phyloP scores from a whole-genome alignment of 2,888 invertebrate genomes.

The Ashinkailepas kermadecensis region DNA sequence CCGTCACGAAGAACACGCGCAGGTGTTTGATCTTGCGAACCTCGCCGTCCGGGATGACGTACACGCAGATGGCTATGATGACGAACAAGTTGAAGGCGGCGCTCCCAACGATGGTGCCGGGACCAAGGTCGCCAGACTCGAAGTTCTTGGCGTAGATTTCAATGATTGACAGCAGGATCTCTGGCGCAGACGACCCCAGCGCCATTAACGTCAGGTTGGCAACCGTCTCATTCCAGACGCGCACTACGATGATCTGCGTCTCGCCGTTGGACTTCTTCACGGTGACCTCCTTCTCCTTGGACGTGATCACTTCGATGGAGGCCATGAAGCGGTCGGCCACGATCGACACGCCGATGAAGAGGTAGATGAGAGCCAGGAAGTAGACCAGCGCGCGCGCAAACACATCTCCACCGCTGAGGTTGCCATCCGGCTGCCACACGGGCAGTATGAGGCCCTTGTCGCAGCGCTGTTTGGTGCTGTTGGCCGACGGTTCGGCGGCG shows the following conservation, averaged over 20 bases:
- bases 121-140: slow-evolving; percentile 92
- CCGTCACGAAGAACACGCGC: slow-evolving; percentile 94
- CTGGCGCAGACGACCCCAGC: slow-evolving; percentile 95
- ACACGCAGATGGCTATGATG: slow-evolving; percentile 90
- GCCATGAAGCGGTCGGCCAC: slow-evolving; percentile 99
- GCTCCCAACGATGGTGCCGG: slow-evolving; percentile 96
- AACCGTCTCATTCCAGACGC: slow-evolving; percentile 99
- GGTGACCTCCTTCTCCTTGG: slow-evolving; percentile 89
- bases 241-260: slow-evolving; percentile 76
- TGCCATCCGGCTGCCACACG: slow-evolving; percentile 75
- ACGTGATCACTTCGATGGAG: slow-evolving; percentile 97
- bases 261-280: slow-evolving; percentile 76
- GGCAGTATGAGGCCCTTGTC: slow-evolving; percentile 78
- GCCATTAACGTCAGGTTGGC: slow-evolving; percentile 99
- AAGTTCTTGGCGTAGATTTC: slow-evolving; percentile 95
- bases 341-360: slow-evolving; percentile 98
- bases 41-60: slow-evolving; percentile 83
- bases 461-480: slow-evolving; percentile 48
- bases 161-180: slow-evolving; percentile 93
- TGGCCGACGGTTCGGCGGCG: slow-evolving; percentile 24
- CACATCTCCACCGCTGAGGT: slow-evolving; percentile 65
- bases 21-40: slow-evolving; percentile 90
- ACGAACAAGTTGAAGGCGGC: slow-evolving; percentile 98
- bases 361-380: slow-evolving; percentile 78
- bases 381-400: slow-evolving; percentile 82